Conservation (phyloP, 2,113 vertebrate genomes). For the Brachyhypopomus gauderio region DNA sequence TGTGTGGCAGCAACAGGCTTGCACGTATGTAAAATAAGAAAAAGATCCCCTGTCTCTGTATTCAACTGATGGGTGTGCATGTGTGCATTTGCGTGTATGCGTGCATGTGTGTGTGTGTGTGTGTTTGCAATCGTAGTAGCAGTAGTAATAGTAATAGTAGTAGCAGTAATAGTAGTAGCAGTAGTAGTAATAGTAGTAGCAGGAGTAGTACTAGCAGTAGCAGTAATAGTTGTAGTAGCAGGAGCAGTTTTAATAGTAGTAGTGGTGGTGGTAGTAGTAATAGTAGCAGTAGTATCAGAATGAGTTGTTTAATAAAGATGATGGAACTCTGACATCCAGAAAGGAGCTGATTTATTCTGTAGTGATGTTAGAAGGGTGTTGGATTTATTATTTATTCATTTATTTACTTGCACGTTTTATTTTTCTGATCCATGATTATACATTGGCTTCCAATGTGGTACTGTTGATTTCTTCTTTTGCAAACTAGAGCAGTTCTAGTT, state of each 20-base stretch:
- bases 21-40: neutral
- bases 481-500: slow-evolving; percentile 12
- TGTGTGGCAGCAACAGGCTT: no score
- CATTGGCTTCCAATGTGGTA: neutral
- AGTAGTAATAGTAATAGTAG: neutral
- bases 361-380: no score
- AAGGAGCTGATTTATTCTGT: no score
- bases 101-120: slow-evolving; percentile 3
- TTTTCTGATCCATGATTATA: no score
- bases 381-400: no score
- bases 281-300: neutral
- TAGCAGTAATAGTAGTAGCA: neutral
- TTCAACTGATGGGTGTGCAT: neutral
- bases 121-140: neutral
- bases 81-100: slow-evolving; percentile 21
- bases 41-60: neutral
- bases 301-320: no score
- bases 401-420: no score
- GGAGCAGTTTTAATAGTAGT: neutral
- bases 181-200: neutral
- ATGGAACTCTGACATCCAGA: no score
- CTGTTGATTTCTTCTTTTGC: neutral
- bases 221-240: neutral
- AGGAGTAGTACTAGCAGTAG: neutral
- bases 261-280: neutral